phyloP scores from a whole-genome alignment of 1,140 invertebrate genomes.

The Manduca sexta region DNA sequence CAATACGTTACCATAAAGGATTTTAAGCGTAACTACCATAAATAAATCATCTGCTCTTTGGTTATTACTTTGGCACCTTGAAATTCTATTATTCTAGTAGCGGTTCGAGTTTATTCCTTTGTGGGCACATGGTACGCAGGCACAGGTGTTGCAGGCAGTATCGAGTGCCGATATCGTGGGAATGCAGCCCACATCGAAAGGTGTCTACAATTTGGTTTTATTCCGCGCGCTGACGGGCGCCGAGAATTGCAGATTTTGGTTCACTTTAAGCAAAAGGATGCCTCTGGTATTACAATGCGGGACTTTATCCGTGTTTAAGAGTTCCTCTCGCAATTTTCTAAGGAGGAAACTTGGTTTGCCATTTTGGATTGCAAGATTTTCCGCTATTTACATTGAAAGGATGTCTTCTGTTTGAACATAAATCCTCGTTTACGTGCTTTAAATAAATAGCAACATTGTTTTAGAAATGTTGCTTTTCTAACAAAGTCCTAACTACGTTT shows the following conservation, averaged over 20 bases:
- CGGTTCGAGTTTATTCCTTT: too few species aligned
- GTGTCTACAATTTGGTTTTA: constrained; percentile 28
- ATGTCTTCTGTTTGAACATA: background rate
- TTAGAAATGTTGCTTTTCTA: too few species aligned
- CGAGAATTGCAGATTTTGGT: constrained; percentile 23
- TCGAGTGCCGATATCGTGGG: constrained; percentile 27
- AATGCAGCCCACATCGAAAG: constrained; percentile 27
- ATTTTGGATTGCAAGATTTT: background rate
- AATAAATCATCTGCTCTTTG: too few species aligned
- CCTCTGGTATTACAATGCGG: constrained; percentile 2
- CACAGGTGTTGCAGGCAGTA: background rate
- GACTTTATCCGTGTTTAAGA: background rate
- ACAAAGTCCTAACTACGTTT: too few species aligned
- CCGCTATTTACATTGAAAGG: background rate
- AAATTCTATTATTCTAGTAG: too few species aligned
- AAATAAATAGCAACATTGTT: too few species aligned
- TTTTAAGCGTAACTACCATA: too few species aligned
- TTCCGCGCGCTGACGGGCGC: constrained; percentile 30
- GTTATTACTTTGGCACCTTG: too few species aligned
- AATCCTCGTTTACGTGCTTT: too few species aligned
- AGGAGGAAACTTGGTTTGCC: background rate
- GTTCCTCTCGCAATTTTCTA: background rate
- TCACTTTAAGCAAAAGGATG: constrained; percentile 11
- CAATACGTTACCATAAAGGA: too few species aligned
- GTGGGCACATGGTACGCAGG: too few species aligned